phyloP scores from a whole-genome alignment of 2,888 invertebrate genomes.

The Stenichneumon culpator region DNA sequence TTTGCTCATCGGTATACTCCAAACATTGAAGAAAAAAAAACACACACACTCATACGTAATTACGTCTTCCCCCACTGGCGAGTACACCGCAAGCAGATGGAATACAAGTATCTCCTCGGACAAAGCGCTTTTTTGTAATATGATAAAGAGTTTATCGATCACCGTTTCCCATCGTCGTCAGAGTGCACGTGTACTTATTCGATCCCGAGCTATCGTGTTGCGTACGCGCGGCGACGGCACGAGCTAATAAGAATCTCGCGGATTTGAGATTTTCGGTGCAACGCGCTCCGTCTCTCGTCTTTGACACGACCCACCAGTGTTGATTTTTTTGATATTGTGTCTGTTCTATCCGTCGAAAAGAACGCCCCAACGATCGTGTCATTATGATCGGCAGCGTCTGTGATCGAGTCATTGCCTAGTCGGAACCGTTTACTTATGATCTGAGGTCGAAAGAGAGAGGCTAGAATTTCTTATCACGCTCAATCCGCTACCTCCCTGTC shows the following conservation, averaged over 20 bases:
- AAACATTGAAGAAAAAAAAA: slow-evolving; percentile 50
- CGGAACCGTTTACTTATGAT: slow-evolving; percentile 4
- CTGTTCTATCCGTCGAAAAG: not conserved
- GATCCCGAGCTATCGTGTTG: slow-evolving; percentile 24
- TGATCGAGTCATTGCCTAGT: slow-evolving; percentile 7
- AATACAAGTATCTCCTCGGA: slow-evolving; percentile 45
- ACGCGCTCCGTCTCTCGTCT: not conserved
- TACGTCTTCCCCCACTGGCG: slow-evolving; percentile 38
- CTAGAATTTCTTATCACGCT: slow-evolving; percentile 57
- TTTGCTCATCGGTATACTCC: slow-evolving; percentile 44
- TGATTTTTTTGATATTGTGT: not conserved
- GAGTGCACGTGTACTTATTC: slow-evolving; percentile 28
- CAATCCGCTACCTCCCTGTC: slow-evolving; percentile 54
- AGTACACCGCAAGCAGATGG: slow-evolving; percentile 49
- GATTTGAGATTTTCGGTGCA: not conserved
- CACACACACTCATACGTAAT: slow-evolving; percentile 38
- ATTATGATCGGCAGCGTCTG: slow-evolving; percentile 50
- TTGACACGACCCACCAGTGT: not conserved
- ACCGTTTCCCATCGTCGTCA: slow-evolving; percentile 25
- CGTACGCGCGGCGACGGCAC: slow-evolving; percentile 7
- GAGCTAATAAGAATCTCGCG: not conserved
- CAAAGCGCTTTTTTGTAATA: slow-evolving; percentile 41
- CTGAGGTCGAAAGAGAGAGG: slow-evolving; percentile 24
- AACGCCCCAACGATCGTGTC: slow-evolving; percentile 10
- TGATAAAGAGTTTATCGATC: slow-evolving; percentile 51